Evolutionary conservation across 2,797 vertebrate genomes (phyloP).

Genomic region (Rhinatrema bivittatum): DNA sequence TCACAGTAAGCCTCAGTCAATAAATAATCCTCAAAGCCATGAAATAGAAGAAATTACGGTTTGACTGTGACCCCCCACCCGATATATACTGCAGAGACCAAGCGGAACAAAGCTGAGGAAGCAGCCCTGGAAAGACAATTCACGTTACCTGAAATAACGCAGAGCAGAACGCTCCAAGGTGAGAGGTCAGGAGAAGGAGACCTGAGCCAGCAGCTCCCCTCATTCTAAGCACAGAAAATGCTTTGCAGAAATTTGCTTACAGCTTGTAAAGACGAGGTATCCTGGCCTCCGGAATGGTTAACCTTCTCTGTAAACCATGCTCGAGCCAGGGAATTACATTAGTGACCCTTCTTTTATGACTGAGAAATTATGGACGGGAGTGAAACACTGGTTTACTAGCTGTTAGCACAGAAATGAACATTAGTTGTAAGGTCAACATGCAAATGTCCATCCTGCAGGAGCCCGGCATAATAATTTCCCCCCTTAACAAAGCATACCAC

Average conservation of each 20-base stretch:
- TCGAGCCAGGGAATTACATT: constrained; percentile 9
- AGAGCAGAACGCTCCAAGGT: constrained; percentile 11
- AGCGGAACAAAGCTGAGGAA: no score
- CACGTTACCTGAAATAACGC: constrained; percentile 15
- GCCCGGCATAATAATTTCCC: no score
- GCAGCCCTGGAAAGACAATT: no score
- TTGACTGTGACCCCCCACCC: no score
- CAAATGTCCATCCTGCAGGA: no score
- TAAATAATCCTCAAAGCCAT: no score
- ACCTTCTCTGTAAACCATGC: constrained; percentile 3
- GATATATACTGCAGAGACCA: no score
- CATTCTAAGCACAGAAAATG: constrained; percentile 13
- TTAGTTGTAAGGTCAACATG: no score
- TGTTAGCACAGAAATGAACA: constrained; percentile 17
- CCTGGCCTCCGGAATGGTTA: constrained; percentile 14
- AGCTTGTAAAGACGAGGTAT: constrained; percentile 4
- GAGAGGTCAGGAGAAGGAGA: constrained; percentile 8
- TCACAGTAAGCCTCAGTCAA: no score
- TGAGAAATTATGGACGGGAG: constrained; percentile 15
- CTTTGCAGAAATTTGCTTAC: constrained; percentile 11
- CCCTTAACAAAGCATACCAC: no score
- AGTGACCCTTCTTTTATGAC: constrained; percentile 22
- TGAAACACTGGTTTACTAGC: constrained; percentile 13
- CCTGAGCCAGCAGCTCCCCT: constrained; percentile 8
- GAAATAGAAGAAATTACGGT: no score